Conservation (phyloP, 2,797 vertebrate genomes). For the Clarias pachynema region DNA sequence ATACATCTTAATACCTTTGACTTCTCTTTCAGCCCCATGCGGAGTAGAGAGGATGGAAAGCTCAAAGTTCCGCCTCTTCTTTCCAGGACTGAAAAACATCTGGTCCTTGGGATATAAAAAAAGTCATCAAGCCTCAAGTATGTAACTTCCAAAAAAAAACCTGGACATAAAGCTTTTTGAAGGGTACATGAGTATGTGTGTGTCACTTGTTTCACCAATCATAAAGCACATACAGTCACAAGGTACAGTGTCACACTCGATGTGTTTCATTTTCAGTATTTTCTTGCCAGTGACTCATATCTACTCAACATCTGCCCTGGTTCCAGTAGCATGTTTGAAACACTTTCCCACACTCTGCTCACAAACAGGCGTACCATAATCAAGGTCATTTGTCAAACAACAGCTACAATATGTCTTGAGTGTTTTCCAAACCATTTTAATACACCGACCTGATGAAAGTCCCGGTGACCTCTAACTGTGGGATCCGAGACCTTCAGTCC, state of each 20-base stretch:
- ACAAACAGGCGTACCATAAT: not conserved
- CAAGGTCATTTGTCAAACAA: constrained; percentile 33
- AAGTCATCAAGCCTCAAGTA: not conserved
- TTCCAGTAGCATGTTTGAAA: constrained; percentile 14
- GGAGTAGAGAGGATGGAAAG: constrained; percentile 47
- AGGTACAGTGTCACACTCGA: not conserved
- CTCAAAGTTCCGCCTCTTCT: constrained; percentile 33
- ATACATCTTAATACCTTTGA: constrained; percentile 48
- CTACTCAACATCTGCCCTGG: constrained; percentile 25
- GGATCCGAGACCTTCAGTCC: not conserved
- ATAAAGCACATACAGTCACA: not conserved
- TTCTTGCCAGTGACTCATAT: not conserved
- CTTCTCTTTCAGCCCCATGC: constrained; percentile 46
- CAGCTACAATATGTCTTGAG: constrained; percentile 33
- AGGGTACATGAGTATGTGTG: not conserved
- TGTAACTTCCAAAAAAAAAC: not conserved
- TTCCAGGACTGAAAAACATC: constrained; percentile 55
- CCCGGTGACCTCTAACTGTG: constrained; percentile 27
- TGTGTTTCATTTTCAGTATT: not conserved
- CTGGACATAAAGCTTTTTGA: not conserved
- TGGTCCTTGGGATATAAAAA: constrained; percentile 48
- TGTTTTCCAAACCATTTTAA: constrained; percentile 35
- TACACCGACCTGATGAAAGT: constrained; percentile 32
- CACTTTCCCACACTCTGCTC: constrained; percentile 32
- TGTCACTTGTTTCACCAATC: not conserved